Evolutionary conservation across 1,140 invertebrate species (phyloP), one percentile per base, ranked within the genome.

Genomic region (Charaxes varanes): DNA sequence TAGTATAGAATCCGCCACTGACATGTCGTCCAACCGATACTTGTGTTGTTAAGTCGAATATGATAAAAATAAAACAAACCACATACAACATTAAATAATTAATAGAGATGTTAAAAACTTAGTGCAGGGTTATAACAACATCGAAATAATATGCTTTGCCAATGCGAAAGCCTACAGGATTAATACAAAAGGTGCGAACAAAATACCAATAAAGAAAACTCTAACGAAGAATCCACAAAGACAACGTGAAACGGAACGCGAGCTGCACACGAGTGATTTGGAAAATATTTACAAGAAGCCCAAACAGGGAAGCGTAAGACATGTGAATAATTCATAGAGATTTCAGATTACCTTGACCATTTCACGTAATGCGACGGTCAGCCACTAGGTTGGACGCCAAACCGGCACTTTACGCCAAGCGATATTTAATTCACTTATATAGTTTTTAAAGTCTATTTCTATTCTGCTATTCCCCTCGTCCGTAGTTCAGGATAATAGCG

Each of bases 281-380:
- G 61, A 62, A 47, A 66, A 74, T 68, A 78, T 81, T 78, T 79
- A 79, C 78, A 78, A 68, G 69, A 78, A 62, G 64, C 62, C 73
- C 66, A 69, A 63, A 76, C 59, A 76, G 61, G 61, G 57, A 72
- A 72, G 58, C 57, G 62, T 65, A 60, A 56, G 59, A 65, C 50
- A 34, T 50, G 71, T 72, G 70, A 79, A 77, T 79, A 66, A 73
- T 76, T 79, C 71, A 77, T 74, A 78, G 48, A 70, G 55, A 63
- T 66, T 64, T 62, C 64, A 62, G 50, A 72, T 82, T 82, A 82
- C 78, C 78, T 82, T 82, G 73, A 82, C 74, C 74, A 79, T 82
- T 79, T 79, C 74, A 82, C 71, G 70, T 53, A 69, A 69, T 69
- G 62, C 56, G 61, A 61, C 57, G 40, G 67, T 62, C 61, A 48